These are phyloP conservation scores for Erpobdella octoculata DNA, from an alignment of 2,888 invertebrate species.

Conservation along the genomic window DNA sequence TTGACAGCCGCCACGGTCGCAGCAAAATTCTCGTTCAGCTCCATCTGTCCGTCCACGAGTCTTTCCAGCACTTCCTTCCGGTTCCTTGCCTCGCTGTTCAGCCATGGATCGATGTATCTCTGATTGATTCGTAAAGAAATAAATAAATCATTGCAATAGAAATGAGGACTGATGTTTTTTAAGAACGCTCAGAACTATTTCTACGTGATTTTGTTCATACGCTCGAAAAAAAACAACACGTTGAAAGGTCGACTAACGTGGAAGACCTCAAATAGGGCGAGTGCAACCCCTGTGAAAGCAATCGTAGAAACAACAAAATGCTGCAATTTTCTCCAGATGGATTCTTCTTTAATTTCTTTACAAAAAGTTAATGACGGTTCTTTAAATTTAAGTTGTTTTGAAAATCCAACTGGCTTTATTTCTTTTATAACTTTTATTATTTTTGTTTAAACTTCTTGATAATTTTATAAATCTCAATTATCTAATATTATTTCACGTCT, in stretches of 20 bases:
- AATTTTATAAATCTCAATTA: too few relatives aligned
- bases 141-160: too few relatives aligned
- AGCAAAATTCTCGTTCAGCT: slow-evolving; percentile 9
- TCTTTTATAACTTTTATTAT: too few relatives aligned
- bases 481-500: too few relatives aligned
- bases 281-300: neutral
- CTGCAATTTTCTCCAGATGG: neutral
- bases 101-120: slow-evolving; percentile 3
- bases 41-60: neutral
- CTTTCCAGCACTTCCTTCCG: neutral
- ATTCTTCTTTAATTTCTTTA: neutral
- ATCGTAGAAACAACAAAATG: neutral
- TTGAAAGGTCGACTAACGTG: neutral
- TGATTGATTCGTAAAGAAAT: too few relatives aligned
- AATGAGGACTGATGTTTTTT: too few relatives aligned
- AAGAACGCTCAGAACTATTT: too few relatives aligned
- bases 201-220: neutral
- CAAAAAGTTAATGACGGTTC: too few relatives aligned
- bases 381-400: too few relatives aligned
- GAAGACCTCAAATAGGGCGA: neutral
- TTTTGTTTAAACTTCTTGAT: too few relatives aligned
- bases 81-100: neutral
- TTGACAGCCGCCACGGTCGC: neutral
- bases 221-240: neutral
- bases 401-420: too few relatives aligned